These are phyloP conservation scores for Sylvietta virens DNA, from an alignment of 2,113 vertebrate species.

Conservation along the genomic window DNA sequence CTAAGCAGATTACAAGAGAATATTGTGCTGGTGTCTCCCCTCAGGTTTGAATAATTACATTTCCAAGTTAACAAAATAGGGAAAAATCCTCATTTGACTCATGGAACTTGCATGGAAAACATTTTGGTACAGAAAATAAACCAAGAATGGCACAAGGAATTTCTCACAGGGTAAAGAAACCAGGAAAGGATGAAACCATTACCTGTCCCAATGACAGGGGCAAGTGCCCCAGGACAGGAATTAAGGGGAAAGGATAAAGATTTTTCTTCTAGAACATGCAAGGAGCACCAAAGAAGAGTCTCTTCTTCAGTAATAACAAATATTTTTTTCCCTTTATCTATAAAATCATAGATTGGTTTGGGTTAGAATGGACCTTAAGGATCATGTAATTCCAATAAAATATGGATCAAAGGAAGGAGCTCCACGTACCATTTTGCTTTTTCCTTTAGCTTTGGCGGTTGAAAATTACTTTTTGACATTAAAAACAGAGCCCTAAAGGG, in stretches of 20 bases:
- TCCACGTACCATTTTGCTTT: constrained; percentile 91
- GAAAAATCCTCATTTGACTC: rapidly evolving
- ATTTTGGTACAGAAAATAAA: background rate
- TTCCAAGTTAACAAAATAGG: background rate
- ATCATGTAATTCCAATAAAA: background rate
- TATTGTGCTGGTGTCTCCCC: background rate
- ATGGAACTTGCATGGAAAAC: background rate
- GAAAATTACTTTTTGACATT: constrained; percentile 98
- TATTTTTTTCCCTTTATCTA: background rate
- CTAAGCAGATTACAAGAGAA: background rate
- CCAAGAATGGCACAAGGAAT: background rate
- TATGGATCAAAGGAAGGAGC: background rate
- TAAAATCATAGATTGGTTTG: background rate
- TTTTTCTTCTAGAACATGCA: background rate
- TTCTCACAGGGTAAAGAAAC: background rate
- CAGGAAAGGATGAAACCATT: background rate
- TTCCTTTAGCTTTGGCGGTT: constrained; percentile 97
- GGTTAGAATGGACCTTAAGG: background rate
- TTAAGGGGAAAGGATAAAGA: background rate
- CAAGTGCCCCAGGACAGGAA: background rate
- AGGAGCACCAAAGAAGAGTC: background rate
- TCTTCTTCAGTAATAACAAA: background rate
- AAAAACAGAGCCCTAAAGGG: constrained; percentile 89
- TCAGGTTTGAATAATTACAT: background rate
- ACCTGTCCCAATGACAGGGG: background rate